Conservation (phyloP, 2,888 invertebrate species). For the Imbricaverruca yamaguchii region DNA sequence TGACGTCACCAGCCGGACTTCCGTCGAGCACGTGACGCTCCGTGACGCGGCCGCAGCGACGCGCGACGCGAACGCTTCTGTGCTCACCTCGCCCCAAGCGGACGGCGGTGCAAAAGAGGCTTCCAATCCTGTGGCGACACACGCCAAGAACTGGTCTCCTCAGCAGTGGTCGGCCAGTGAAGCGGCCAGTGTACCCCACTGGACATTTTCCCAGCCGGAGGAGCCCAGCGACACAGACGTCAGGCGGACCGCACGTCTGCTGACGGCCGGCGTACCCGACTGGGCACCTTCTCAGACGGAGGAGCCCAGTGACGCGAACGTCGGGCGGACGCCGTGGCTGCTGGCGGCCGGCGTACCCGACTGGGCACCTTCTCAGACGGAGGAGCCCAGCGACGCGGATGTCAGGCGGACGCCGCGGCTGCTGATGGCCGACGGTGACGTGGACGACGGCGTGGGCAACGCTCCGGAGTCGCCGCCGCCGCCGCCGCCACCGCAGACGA, state of each 20-base stretch:
- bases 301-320: background rate
- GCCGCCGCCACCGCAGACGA: background rate
- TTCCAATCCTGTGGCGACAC: no score
- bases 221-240: background rate
- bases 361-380: background rate
- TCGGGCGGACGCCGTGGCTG: background rate
- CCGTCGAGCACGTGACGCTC: no score
- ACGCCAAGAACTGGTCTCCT: no score
- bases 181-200: background rate
- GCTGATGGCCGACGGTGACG: background rate
- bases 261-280: background rate
- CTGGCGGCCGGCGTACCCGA: background rate
- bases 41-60: no score
- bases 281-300: background rate
- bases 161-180: no score
- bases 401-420: background rate
- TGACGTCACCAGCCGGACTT: no score
- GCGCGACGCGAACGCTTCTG: no score
- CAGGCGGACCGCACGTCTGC: constrained; percentile 3
- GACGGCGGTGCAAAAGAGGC: no score
- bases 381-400: background rate
- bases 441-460: constrained; percentile 23
- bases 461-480: background rate
- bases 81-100: no score
- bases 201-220: background rate